Evolutionary conservation across 1,140 invertebrate genomes (phyloP), one percentile per base, ranked within the genome.

Genomic region (Wasmannia auropunctata): DNA sequence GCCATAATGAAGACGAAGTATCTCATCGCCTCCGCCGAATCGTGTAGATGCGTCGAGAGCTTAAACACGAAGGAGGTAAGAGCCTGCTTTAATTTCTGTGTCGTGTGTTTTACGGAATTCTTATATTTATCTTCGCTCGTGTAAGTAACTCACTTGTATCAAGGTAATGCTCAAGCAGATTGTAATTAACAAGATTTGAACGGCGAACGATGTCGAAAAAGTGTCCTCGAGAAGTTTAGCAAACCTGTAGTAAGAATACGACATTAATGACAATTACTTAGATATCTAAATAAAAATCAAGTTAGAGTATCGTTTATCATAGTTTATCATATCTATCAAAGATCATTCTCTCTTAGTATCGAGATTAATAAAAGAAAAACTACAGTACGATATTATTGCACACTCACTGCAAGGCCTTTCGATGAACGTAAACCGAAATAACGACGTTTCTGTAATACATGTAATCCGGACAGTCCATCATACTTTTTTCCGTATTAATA

Each of bases 1-100:
- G 67, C 87, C 10, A 87, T 0, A 10, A 79, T 70, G 56, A 85
- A 89, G 28, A 65, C 14, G 3, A 43, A 3, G 37, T 75, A 89
- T 67, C 85, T 81, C 3, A 62, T 31, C n/a, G n/a, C 28, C 62
- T 84, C 80, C 10, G 37, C n/a, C 10, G 46, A 63, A 34, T 65
- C 22, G 5, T 62, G 40, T 2, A 60, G 14, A 8, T 60, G 40
- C 16, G 43, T 6, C 22, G 40, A 34, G 0, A 76, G 11, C 80
- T 84, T 43, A 3, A 84, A 54, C 6, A 31, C 31, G 2, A 37
- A 22, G 5, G 8, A 46, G 22, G 10, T 34, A 74, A n/a, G 31
- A 37, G 46, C 0, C 8, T 14, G 7, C 60, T 74, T 60, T 75
- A 58, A 0, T 11, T n/a, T 22, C 1, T 43, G 14, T 11, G 11